Conservation (phyloP, 2,113 vertebrate species). For the Aix galericulata region DNA sequence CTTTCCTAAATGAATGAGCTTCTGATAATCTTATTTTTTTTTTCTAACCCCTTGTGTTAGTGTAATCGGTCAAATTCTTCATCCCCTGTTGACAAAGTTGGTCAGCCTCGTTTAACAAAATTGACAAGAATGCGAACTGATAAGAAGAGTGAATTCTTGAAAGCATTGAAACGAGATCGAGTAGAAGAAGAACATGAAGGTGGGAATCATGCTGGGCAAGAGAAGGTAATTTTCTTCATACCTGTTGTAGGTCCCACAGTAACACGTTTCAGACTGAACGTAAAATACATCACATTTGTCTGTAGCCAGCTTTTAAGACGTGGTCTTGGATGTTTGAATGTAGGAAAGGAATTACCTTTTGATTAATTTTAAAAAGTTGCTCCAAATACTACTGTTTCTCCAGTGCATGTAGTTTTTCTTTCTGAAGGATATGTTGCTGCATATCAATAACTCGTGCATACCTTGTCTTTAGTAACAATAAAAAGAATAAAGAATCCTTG, state of each 20-base stretch:
- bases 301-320: background rate
- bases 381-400: background rate
- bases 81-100: conserved; percentile 79
- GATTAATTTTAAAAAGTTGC: background rate
- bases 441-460: background rate
- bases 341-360: background rate
- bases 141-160: conserved; percentile 84
- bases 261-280: background rate
- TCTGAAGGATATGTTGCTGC: background rate
- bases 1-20: background rate
- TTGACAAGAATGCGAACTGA: conserved; percentile 77
- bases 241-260: background rate
- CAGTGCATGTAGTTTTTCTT: background rate
- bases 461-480: background rate
- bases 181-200: conserved; percentile 75
- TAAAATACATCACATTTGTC: background rate
- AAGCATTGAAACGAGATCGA: conserved; percentile 76
- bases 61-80: conserved; percentile 79
- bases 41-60: conserved; percentile 24
- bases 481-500: background rate
- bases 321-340: background rate
- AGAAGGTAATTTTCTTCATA: conserved; percentile 68
- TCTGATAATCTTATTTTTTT: background rate
- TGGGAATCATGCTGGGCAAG: conserved; percentile 60
- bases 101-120: conserved; percentile 79